Conservation (phyloP, 2,113 vertebrate species). For the Perca fluviatilis region DNA sequence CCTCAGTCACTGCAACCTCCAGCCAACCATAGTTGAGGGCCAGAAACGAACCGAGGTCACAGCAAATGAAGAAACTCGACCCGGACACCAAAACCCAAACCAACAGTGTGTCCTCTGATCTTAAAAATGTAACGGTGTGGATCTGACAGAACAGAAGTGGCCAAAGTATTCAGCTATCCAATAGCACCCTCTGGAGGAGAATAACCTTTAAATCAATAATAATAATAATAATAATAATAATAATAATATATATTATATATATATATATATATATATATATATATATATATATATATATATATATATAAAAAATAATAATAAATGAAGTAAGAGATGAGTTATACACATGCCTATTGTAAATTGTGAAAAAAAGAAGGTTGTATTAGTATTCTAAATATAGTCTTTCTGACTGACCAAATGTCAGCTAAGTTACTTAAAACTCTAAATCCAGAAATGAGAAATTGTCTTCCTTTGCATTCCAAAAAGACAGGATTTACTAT, state of each 20-base stretch:
- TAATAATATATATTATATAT: neutral
- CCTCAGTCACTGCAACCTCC: constrained; percentile 72
- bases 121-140: neutral
- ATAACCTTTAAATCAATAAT: neutral
- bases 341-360: neutral
- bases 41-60: constrained; percentile 52
- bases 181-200: constrained; percentile 47
- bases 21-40: constrained; percentile 18
- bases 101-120: constrained; percentile 2
- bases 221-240: too few species aligned
- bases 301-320: too few species aligned
- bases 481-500: neutral
- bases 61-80: constrained; percentile 62
- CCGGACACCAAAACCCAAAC: constrained; percentile 57
- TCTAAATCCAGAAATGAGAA: neutral
- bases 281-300: too few species aligned
- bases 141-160: constrained; percentile 15
- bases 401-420: neutral
- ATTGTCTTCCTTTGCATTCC: neutral
- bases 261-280: too few species aligned
- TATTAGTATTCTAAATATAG: neutral
- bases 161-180: neutral
- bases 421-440: neutral
- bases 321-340: neutral
- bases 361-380: neutral